Percentiles rank a stretch among this genome's conserved stretches.
phyloP scores from a whole-genome alignment of 2,113 vertebrate genomes.

The Procavia capensis region DNA sequence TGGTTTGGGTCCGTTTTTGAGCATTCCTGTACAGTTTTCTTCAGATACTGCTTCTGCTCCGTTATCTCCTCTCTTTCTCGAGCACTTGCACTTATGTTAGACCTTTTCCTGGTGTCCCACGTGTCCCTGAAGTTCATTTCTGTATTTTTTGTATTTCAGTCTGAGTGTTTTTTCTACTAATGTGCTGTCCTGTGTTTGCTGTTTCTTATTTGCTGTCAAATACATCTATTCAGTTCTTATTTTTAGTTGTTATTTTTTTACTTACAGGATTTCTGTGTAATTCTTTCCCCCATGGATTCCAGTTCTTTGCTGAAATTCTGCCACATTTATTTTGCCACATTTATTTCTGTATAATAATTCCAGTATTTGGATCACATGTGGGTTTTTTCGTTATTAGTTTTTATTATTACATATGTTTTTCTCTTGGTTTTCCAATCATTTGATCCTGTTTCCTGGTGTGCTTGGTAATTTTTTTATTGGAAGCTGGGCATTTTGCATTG shows the following conservation, averaged over 20 bases:
- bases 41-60: neutral
- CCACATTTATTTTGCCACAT: neutral
- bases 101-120: neutral
- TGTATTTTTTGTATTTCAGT: constrained; percentile 9
- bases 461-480: constrained; percentile 33
- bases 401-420: neutral
- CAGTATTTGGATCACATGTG: neutral
- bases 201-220: neutral
- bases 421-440: neutral
- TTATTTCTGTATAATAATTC: neutral
- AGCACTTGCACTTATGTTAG: neutral
- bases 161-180: neutral
- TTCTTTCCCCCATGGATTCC: neutral
- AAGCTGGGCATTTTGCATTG: neutral
- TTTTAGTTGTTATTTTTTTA: neutral
- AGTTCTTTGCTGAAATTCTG: neutral
- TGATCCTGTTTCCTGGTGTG: neutral
- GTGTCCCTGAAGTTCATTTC: neutral
- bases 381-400: neutral
- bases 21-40: neutral
- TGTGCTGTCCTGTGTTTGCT: neutral
- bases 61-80: neutral
- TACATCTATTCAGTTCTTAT: constrained; percentile 13
- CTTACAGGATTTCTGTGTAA: neutral
- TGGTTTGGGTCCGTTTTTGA: neutral